These are phyloP conservation scores for Marmota flaviventris DNA, from an alignment of 2,113 vertebrate species.

Conservation along the genomic window DNA sequence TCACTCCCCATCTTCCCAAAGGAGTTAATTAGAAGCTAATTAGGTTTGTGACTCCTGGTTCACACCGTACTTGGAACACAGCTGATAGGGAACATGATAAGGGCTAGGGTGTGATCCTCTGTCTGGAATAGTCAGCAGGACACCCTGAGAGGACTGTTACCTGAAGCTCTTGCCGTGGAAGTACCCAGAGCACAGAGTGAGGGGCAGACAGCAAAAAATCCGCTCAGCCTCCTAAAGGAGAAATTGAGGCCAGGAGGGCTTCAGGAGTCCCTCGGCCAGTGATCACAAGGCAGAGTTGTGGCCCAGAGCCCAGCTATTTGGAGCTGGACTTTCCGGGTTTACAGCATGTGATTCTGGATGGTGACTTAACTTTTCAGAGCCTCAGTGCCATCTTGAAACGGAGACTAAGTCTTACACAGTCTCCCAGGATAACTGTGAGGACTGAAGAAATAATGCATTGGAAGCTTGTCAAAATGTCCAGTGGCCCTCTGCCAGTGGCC, in stretches of 20 bases:
- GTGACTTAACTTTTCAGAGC: neutral
- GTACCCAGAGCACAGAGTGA: neutral
- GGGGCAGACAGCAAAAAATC: neutral
- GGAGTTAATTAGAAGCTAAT: constrained; percentile 63
- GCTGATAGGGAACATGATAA: neutral
- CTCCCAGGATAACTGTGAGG: neutral
- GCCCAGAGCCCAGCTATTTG: neutral
- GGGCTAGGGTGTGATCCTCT: neutral
- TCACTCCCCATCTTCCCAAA: constrained; percentile 57
- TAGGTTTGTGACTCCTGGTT: neutral
- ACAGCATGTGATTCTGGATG: neutral
- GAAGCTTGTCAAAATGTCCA: neutral
- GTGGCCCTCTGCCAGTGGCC: neutral
- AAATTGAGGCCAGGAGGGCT: neutral
- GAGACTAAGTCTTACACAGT: neutral
- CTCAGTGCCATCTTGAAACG: constrained; percentile 8
- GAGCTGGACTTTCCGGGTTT: neutral
- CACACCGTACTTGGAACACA: constrained; percentile 1
- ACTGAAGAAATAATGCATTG: neutral
- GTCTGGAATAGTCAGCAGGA: neutral
- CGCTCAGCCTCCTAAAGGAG: neutral
- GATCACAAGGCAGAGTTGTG: neutral
- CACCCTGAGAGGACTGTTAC: neutral
- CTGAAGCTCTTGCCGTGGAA: constrained; percentile 1
- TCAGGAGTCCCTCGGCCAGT: neutral